phyloP scores from a whole-genome alignment of 2,113 vertebrate species.

The Epinephelus moara region DNA sequence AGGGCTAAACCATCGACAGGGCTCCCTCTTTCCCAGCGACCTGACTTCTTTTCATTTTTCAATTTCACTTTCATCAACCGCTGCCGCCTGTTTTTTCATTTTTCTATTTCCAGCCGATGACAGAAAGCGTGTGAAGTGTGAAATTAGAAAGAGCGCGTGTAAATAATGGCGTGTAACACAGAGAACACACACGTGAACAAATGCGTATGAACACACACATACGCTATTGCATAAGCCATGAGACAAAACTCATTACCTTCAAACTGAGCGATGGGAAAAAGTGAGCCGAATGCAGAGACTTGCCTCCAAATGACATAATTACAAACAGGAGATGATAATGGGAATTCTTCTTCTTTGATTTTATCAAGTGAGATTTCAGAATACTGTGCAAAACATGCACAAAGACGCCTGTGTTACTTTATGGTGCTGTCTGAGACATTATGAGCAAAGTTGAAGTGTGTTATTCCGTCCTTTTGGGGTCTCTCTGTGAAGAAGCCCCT shows the following conservation, averaged over 20 bases:
- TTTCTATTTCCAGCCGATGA: conserved; percentile 78
- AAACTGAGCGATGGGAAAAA: conserved; percentile 63
- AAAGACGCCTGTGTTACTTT: conserved; percentile 38
- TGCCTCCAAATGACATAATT: conserved; percentile 66
- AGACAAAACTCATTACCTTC: conserved; percentile 76
- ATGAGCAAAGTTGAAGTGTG: conserved; percentile 66
- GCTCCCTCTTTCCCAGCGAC: conserved; percentile 47
- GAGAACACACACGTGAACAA: conserved; percentile 68
- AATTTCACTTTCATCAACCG: conserved; percentile 81
- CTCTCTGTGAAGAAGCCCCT: conserved; percentile 66
- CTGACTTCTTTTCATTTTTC: conserved; percentile 82
- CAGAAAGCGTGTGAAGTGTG: conserved; percentile 83
- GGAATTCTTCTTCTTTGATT: conserved; percentile 39
- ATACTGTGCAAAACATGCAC: conserved; percentile 43
- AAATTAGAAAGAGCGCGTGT: conserved; percentile 83
- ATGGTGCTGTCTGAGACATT: conserved; percentile 41
- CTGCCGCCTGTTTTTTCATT: conserved; percentile 74
- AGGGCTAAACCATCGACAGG: conserved; percentile 74
- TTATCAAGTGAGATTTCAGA: conserved; percentile 8
- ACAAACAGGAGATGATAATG: conserved; percentile 53
- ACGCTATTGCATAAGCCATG: conserved; percentile 67
- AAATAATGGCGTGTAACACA: conserved; percentile 78
- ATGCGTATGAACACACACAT: conserved; percentile 40
- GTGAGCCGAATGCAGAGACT: conserved; percentile 48
- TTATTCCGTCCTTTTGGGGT: conserved; percentile 67